phyloP scores from a whole-genome alignment of 2,113 vertebrate species.

The Protobothrops mucrosquamatus region DNA sequence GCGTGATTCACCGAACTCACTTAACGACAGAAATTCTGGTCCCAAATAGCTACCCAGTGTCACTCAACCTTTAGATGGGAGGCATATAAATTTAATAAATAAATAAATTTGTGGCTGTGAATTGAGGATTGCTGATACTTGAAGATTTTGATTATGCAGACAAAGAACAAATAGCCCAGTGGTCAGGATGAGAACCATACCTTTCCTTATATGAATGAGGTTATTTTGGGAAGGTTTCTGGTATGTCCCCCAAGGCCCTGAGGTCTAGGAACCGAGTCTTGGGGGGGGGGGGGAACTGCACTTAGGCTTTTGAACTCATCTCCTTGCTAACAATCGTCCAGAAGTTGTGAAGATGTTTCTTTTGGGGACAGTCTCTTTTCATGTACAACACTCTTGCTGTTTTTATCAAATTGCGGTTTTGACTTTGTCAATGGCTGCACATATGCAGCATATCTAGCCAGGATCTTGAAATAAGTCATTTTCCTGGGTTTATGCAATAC shows the following conservation, averaged over 20 bases:
- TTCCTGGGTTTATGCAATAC: neutral
- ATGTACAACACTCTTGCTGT: neutral
- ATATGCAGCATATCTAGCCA: neutral
- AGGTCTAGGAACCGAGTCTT: neutral
- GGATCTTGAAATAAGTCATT: neutral
- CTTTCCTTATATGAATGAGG: neutral
- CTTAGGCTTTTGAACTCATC: neutral
- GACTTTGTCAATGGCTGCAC: neutral
- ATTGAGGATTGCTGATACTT: neutral
- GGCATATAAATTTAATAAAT: neutral
- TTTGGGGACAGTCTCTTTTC: neutral
- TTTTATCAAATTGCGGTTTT: neutral
- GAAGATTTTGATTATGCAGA: neutral
- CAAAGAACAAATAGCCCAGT: neutral
- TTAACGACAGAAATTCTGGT: neutral
- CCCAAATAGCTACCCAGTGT: neutral
- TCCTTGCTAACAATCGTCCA: neutral
- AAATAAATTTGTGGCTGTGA: neutral
- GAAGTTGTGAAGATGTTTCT: neutral
- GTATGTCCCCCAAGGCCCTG: neutral
- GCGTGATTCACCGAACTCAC: neutral
- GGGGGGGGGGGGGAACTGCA: neutral
- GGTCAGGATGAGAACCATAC: neutral
- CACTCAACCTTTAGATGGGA: neutral
- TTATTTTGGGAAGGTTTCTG: neutral